Evolutionary conservation across 2,888 invertebrate species (phyloP), one percentile per base, ranked within the genome.

Genomic region (Embidobia sp.): DNA sequence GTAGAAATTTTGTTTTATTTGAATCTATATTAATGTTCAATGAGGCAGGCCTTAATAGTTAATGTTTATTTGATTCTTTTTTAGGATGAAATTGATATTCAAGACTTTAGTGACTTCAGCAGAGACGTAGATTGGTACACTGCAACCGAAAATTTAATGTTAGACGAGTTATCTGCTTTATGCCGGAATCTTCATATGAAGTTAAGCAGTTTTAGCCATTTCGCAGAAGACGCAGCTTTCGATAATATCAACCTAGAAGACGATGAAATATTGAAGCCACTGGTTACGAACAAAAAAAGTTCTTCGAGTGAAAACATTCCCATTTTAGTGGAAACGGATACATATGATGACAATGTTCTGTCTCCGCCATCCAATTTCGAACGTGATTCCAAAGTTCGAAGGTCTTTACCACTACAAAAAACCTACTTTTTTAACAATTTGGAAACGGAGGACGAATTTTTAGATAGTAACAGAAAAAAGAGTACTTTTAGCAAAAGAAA

Each of bases 401-500:
- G 92, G 73, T 94, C 94, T 2, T 90, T 95, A 79, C 93, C 95
- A 84, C 93, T 93, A 85, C 93, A 67, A 10, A 77, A 40, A 10
- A 57, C 55, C 31, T 26, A 53, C 13, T 46, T 8, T 18, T 31
- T 22, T 33, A 55, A 42, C 1, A 26, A 59, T 18, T 0, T 3
- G 27, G 18, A 7, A 11, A 18, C 48, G 8, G 42, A 26, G 18
- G 18, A 35, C 18, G 63, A 64, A 0, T 49, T 40, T 57, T 37
- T 10, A 15, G 55, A 55, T 8, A 64, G 15, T 22, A 29, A 57
- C 10, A 48, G 77, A 7, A 48, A n/a, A 27, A 53, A 29, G n/a
- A 33, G 16, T 48, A 31, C 1, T 35, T 22, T 26, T 6, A 22
- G 10, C 11, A 11, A 51, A 33, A 8, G 13, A 29, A 63, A 49